These are phyloP conservation scores for Proterorhinus semilunaris DNA, from an alignment of 2,113 vertebrate genomes.

Conservation along the genomic window DNA sequence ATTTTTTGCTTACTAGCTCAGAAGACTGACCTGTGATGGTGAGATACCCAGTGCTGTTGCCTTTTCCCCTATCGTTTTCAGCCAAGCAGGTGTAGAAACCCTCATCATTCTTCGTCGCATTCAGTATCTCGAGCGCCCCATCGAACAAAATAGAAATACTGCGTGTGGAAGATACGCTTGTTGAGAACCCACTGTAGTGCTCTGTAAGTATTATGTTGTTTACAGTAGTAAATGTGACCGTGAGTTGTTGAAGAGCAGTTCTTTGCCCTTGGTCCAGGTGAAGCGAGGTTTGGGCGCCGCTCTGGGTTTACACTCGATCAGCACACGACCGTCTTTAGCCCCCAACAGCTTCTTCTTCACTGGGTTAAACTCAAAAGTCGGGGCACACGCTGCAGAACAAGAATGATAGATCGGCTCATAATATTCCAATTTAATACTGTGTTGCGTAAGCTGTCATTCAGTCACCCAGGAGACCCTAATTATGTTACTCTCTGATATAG, in stretches of 20 bases:
- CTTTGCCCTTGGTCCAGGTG: conserved; percentile 92
- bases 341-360: conserved; percentile 91
- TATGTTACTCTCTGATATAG: no score
- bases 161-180: not conserved
- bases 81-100: conserved; percentile 91
- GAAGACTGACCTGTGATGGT: conserved; percentile 84
- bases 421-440: not conserved
- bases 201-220: not conserved
- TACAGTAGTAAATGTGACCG: conserved; percentile 72
- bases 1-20: no score
- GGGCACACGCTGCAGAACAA: conserved; percentile 81
- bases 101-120: conserved; percentile 86
- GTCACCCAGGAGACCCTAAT: no score
- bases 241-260: conserved; percentile 86
- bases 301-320: conserved; percentile 94
- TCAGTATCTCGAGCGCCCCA: conserved; percentile 92
- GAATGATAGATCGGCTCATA: not conserved
- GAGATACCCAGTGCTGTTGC: conserved; percentile 89
- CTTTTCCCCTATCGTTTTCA: conserved; percentile 92
- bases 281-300: conserved; percentile 92
- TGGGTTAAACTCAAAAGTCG: conserved; percentile 92
- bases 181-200: not conserved
- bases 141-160: conserved; percentile 91
- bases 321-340: conserved; percentile 86
- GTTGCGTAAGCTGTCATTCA: not conserved